Percentiles rank a stretch among this genome's conserved stretches.
Evolutionary conservation across 1,140 invertebrate genomes (phyloP).

Genomic region (Stegodyphus mimosarum): DNA sequence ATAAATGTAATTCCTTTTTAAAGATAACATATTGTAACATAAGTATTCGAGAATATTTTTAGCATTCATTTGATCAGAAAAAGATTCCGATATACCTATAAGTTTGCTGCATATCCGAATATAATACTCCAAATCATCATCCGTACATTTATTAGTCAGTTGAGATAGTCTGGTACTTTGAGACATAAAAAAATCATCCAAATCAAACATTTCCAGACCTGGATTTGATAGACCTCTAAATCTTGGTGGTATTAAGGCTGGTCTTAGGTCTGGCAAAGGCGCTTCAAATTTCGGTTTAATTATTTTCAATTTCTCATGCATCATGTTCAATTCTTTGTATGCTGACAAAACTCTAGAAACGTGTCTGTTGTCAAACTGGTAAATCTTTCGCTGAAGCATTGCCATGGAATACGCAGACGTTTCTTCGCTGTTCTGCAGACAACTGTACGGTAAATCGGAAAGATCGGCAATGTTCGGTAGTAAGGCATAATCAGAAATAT

Average conservation of each 20-base stretch:
- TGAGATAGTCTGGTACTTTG: slow-evolving; percentile 91
- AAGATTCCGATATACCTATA: slow-evolving; percentile 71
- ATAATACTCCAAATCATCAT: slow-evolving; percentile 86
- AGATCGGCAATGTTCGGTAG: slow-evolving; percentile 89
- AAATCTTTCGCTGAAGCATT: slow-evolving; percentile 35
- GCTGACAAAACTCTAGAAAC: slow-evolving; percentile 67
- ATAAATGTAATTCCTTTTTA: too few relatives aligned
- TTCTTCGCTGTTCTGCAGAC: slow-evolving; percentile 83
- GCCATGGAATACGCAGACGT: slow-evolving; percentile 81
- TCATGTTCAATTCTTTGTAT: slow-evolving; percentile 86
- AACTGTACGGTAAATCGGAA: slow-evolving; percentile 83
- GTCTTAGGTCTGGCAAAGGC: slow-evolving; percentile 89
- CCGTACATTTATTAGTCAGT: slow-evolving; percentile 90
- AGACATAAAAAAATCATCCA: slow-evolving; percentile 97
- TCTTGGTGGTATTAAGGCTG: slow-evolving; percentile 93
- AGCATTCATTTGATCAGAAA: slow-evolving; percentile 68
- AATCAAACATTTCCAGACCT: slow-evolving; percentile 92
- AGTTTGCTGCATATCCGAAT: slow-evolving; percentile 89
- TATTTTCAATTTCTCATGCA: slow-evolving; percentile 89
- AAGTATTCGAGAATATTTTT: slow-evolving; percentile 72
- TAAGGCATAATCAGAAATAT: slow-evolving; percentile 91
- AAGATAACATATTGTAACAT: too few relatives aligned
- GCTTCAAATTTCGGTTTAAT: slow-evolving; percentile 98
- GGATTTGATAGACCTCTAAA: slow-evolving; percentile 93
- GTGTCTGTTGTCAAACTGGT: slow-evolving; percentile 7